Percentiles rank a stretch among this genome's conserved stretches.
Conservation (phyloP, 2,113 vertebrate species). For the Beaufortia kweichowensis region DNA sequence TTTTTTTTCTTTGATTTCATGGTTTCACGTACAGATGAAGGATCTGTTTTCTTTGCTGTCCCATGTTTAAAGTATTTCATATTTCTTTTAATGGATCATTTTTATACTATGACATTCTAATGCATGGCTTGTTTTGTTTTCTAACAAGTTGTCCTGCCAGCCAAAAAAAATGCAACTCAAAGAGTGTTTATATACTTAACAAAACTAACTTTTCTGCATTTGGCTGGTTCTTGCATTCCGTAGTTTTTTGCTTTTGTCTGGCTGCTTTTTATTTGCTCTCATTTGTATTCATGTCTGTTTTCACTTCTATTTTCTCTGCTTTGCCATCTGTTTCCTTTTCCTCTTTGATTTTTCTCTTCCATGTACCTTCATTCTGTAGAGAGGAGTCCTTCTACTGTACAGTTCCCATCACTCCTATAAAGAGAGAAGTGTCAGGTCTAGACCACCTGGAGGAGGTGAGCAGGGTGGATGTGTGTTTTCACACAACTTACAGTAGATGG, state of each 20-base stretch:
- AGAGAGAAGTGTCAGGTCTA: constrained; percentile 84
- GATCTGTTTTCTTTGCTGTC: constrained; percentile 6
- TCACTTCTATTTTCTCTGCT: constrained; percentile 56
- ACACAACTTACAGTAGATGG: not conserved
- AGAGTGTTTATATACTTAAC: not conserved
- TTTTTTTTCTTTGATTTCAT: constrained; percentile 39
- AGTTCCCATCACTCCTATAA: constrained; percentile 90
- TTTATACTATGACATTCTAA: constrained; percentile 18
- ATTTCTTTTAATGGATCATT: constrained; percentile 15
- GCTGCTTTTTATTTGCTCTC: constrained; percentile 18
- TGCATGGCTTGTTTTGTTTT: constrained; percentile 26
- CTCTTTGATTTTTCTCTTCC: constrained; percentile 46
- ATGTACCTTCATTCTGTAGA: constrained; percentile 73
- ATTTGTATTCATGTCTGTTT: constrained; percentile 39
- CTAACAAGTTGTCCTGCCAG: constrained; percentile 1
- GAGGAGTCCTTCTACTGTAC: constrained; percentile 89
- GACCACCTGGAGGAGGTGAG: constrained; percentile 87
- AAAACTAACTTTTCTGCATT: constrained; percentile 41
- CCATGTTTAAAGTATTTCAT: constrained; percentile 3
- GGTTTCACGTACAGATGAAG: constrained; percentile 30
- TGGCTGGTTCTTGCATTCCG: constrained; percentile 18
- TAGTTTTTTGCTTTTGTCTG: constrained; percentile 27
- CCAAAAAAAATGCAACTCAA: not conserved
- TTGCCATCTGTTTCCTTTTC: constrained; percentile 53
- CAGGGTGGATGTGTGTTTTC: constrained; percentile 62